Evolutionary conservation across 2,113 vertebrate genomes (phyloP).

Genomic region (Bubo blakistoni): DNA sequence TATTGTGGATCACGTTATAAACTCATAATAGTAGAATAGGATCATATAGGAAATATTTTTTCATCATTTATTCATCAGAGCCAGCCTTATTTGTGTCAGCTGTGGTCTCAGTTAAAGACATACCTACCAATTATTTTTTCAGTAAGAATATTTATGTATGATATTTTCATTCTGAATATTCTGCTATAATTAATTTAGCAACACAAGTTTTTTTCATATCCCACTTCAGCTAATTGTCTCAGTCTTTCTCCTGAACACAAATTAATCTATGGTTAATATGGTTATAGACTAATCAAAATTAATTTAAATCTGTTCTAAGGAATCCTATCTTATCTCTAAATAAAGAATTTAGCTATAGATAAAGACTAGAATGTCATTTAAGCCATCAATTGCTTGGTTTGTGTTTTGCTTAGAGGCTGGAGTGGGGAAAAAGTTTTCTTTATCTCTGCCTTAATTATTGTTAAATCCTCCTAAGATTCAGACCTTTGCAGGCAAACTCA

Average conservation of each 20-base stretch:
- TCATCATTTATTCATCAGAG: neutral
- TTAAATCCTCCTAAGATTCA: constrained; percentile 19
- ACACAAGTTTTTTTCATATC: neutral
- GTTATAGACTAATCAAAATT: neutral
- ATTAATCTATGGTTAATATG: neutral
- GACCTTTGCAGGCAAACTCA: neutral
- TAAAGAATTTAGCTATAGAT: neutral
- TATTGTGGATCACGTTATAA: neutral
- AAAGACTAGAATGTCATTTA: neutral
- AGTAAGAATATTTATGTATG: neutral
- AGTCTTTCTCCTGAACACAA: neutral
- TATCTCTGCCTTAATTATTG: constrained; percentile 2
- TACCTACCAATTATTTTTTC: neutral
- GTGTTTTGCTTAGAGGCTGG: neutral
- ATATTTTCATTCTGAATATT: neutral
- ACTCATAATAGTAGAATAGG: neutral
- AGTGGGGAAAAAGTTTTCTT: neutral
- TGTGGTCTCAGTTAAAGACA: neutral
- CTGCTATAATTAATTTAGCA: neutral
- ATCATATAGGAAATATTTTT: neutral
- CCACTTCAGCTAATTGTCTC: neutral
- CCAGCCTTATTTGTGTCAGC: neutral
- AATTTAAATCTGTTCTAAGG: neutral
- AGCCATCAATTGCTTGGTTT: neutral
- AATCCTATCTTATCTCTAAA: neutral